phyloP scores from a whole-genome alignment of 2,888 invertebrate species.

The Sarcophaga variegata region DNA sequence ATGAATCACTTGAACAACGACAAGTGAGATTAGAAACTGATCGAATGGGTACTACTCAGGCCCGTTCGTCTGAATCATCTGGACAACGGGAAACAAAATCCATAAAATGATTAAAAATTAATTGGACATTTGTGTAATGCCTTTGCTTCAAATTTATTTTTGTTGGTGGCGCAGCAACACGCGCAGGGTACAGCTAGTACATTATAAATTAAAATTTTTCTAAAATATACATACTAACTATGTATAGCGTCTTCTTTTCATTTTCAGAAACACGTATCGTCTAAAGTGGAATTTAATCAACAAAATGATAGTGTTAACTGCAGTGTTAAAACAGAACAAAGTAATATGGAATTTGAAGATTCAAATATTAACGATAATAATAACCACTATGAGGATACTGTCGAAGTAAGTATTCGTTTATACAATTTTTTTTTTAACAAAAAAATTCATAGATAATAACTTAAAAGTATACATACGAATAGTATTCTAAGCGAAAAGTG shows the following conservation, averaged over 20 bases:
- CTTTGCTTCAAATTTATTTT: too few species aligned
- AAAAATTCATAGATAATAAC: not conserved
- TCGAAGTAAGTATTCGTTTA: conserved; percentile 36
- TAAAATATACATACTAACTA: too few species aligned
- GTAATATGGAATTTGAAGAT: conserved; percentile 39
- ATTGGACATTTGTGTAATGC: too few species aligned
- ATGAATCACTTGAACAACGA: too few species aligned
- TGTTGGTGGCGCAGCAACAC: too few species aligned
- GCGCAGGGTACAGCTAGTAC: too few species aligned
- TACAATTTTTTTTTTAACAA: not conserved
- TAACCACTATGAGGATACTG: conserved; percentile 37
- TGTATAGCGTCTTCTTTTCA: not conserved
- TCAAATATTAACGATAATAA: conserved; percentile 32
- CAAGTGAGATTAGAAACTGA: too few species aligned
- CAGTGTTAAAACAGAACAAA: conserved; percentile 39
- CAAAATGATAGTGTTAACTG: conserved; percentile 1
- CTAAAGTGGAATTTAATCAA: not conserved
- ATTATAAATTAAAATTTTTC: too few species aligned
- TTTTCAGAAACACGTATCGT: not conserved
- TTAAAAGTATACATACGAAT: not conserved
- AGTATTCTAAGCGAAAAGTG: not conserved
- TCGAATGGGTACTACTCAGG: too few species aligned
- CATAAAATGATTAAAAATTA: too few species aligned
- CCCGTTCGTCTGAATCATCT: too few species aligned
- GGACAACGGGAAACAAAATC: too few species aligned